A percentile compares a stretch with the other conserved stretches of the same genome.
phyloP scores from a whole-genome alignment of 2,113 vertebrate species.

The Trichomycterus rosablanca region DNA sequence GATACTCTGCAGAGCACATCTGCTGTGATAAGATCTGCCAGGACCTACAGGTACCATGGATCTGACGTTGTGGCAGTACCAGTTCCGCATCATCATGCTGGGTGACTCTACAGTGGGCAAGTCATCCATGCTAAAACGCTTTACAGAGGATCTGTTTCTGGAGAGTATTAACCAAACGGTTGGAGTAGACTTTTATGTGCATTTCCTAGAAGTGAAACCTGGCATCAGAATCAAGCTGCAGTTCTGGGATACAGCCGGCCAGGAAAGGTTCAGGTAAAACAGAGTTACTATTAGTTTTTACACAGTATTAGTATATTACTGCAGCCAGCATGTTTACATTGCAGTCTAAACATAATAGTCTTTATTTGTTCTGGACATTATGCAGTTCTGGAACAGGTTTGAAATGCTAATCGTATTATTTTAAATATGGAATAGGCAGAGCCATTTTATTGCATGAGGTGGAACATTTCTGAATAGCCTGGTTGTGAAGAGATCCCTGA shows the following conservation, averaged over 20 bases:
- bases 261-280: conserved; percentile 81
- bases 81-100: conserved; percentile 83
- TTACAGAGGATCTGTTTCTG: conserved; percentile 73
- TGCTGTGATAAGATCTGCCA: not conserved
- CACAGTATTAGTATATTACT: too few relatives aligned
- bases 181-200: conserved; percentile 80
- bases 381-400: not conserved
- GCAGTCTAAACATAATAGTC: too few relatives aligned
- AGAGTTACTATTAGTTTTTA: not conserved
- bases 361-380: too few relatives aligned
- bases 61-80: conserved; percentile 75
- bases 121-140: conserved; percentile 75
- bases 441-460: too few relatives aligned
- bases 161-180: conserved; percentile 74
- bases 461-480: too few relatives aligned
- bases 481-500: too few relatives aligned
- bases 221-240: conserved; percentile 77
- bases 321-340: not conserved
- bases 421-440: too few relatives aligned
- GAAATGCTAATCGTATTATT: too few relatives aligned
- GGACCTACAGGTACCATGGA: conserved; percentile 49
- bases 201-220: conserved; percentile 76
- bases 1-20: not conserved
- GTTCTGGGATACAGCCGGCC: conserved; percentile 87
- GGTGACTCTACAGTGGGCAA: conserved; percentile 84